Base-by-base conservation (phyloP, 2,797 vertebrate species). In the Crocodylus rhombifer region DNA sequence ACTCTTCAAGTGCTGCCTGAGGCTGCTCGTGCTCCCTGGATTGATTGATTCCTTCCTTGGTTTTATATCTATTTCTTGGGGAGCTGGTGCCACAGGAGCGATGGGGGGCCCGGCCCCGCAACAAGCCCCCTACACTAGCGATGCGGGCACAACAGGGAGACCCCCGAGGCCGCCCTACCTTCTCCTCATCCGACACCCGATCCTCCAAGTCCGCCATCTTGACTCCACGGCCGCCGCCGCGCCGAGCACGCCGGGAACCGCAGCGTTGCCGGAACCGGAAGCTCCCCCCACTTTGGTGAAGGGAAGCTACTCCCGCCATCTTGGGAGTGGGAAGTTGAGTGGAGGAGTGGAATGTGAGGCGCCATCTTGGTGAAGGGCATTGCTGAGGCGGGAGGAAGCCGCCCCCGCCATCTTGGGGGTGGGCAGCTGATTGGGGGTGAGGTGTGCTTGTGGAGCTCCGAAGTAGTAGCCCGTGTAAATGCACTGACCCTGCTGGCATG, bases 171-270 rank as follows among this genome's bases (percentile, higher is more conserved):
- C 33, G 82, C 75, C 96, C 93, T 97, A 99, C 99, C 99, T 99
- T 99, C 98, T 99, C 99, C 77, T 99, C 99, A 86, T 99, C 99
- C 97, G 99, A 98, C 97, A 99, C 98, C 97, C 98, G 98, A 87
- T 99, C 99, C 97, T 99, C 99, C 95, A 98, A 98, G 97, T 99
- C 99, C 94, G 99, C 99, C 99, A 99, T 99, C 97, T 99, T 98
- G 98, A 98, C 98, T 98, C 98, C 98, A 97, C 98, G 98, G 95
- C 96, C 77, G 94, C 92, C 95, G 95, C 95, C 95, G 95, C 97
- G 94, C 89, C 78, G 67, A 30, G 94, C 69, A 33, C 56, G 42
- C 90, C 82, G 95, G 84, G 97, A 96, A 58, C 9, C 71, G 0
- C 64, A 0, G 3, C 75, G 75, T 80, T n/a, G 82, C 71, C 13